Base-by-base conservation (phyloP, 2,888 invertebrate species). In the Oxytorus armatus region DNA sequence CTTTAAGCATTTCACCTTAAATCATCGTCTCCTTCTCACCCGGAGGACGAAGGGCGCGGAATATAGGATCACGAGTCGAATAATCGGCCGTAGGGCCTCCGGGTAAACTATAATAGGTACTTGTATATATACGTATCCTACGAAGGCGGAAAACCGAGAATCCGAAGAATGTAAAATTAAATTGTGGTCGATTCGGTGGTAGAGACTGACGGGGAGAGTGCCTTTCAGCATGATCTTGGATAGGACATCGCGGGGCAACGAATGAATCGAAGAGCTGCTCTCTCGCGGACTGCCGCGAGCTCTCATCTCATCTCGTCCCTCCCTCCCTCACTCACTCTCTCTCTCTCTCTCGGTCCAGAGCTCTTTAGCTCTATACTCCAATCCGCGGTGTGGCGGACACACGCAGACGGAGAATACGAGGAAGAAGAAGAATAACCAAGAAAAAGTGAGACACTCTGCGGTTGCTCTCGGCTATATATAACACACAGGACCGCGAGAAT, bases 131-230 rank as follows among this genome's bases (percentile, higher is more conserved):
- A 36, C 49, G 47, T 23, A 65, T 16, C 47, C n/a, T 49, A 47
- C 1, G n/a, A 68, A n/a, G 72, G 53, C 57, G 44, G 87, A 85
- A 85, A 86, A 86, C 74, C 73, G 82, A 82, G 87, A 88, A 89
- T 88, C 82, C 84, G 70, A 85, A 87, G 90, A 90, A 89, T 90
- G 88, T 88, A 82, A 87, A 89, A 89, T 88, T 85, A 85, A 86
- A 89, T 84, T 85, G 86, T 86, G 85, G 84, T 82, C 83, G 84
- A 84, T 80, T 77, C 80, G 81, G 82, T 81, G 79, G n/a, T n/a
- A n/a, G n/a, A n/a, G n/a, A n/a, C n/a, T n/a, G n/a, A n/a, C n/a
- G n/a, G 77, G 75, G 83, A 74, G 80, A 68, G 65, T 69, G 47
- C 63, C 75, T 80, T 81, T 76, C 75, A 81, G 81, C 83, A 77